Evolutionary conservation across 2,888 invertebrate genomes (phyloP), one percentile per base, ranked within the genome.

Genomic region (Linnaemya tessellans): DNA sequence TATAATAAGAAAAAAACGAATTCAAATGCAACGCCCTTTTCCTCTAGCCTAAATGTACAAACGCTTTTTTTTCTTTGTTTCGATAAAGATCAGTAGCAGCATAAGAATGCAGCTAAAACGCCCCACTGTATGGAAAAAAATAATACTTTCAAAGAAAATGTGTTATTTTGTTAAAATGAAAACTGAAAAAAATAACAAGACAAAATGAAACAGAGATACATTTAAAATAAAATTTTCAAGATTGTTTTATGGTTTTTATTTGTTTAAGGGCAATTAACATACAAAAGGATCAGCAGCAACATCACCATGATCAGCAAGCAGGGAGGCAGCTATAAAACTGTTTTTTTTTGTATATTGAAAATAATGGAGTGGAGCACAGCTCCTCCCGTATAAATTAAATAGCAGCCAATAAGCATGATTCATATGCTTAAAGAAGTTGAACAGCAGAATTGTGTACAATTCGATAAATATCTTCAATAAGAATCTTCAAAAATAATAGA

Each of bases 271-370:
- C 89, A 91, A 90, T 90, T 90, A 91, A 90, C 90, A 90, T 90
- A 90, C 91, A 90, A 91, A 90, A 90, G 90, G 90, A 90, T 91
- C 90, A 87, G 68, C 79, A 58, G 64, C 71, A 71, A 3, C 18
- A 56, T 18, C 49, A 22, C 5, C 9, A 58, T 30, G 38, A 71
- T 43, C 54, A 65, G 56, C 80, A 46, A 49, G 43, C 13, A 38
- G 38, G 51, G 25, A 51, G 62, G 35, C 70, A 20, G 62, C 22
- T 49, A 25, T 38, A 35, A 41, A 80, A 22, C 13, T 30, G 38
- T 9, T 51, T 43, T 22, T 62, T 62, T 46, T 43, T 8, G 20
- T 20, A 30, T 64, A 4, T 0, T n/a, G 30, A 18, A n/a, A 74
- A 51, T 60, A 65, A 74, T 58, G 43, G 43, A 65, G 65, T 51